These are phyloP conservation scores for Micromesistius poutassou DNA, from an alignment of 2,797 vertebrate species.

Conservation along the genomic window DNA sequence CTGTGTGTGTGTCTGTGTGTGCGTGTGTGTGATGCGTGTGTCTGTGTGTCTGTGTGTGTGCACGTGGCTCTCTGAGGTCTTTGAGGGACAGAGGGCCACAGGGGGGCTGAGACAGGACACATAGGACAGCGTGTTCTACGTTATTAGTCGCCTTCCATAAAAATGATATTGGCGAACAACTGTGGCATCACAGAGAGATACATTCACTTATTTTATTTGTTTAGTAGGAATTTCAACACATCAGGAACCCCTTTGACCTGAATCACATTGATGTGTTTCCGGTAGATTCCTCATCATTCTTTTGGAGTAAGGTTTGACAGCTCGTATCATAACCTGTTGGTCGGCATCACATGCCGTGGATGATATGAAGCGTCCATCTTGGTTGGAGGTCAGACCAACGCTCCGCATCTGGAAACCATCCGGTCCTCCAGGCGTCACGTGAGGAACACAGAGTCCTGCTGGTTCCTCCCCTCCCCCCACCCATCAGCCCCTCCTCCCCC, in stretches of 20 bases:
- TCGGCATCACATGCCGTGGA: neutral
- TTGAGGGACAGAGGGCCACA: constrained; percentile 68
- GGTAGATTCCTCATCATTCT: neutral
- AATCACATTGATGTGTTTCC: neutral
- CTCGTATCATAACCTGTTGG: neutral
- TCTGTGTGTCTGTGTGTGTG: constrained; percentile 13
- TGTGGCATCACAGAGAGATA: neutral
- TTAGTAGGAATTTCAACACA: neutral
- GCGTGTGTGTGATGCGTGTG: constrained; percentile 6
- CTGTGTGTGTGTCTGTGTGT: constrained; percentile 25
- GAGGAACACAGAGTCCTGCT: constrained; percentile 63
- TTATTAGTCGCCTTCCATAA: neutral
- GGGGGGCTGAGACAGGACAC: constrained; percentile 47
- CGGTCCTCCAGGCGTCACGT: neutral
- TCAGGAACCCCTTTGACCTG: neutral
- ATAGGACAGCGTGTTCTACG: neutral
- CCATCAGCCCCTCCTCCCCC: too few relatives aligned
- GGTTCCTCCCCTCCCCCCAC: neutral
- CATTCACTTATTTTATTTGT: neutral
- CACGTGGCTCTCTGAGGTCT: constrained; percentile 45
- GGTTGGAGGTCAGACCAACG: constrained; percentile 33
- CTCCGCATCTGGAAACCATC: constrained; percentile 75
- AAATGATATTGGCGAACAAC: neutral
- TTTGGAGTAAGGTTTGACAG: neutral
- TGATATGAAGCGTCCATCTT: neutral